Evolutionary conservation across 2,113 vertebrate species (phyloP), one percentile per base, ranked within the genome.

Genomic region (Micronycteris hirsuta): DNA sequence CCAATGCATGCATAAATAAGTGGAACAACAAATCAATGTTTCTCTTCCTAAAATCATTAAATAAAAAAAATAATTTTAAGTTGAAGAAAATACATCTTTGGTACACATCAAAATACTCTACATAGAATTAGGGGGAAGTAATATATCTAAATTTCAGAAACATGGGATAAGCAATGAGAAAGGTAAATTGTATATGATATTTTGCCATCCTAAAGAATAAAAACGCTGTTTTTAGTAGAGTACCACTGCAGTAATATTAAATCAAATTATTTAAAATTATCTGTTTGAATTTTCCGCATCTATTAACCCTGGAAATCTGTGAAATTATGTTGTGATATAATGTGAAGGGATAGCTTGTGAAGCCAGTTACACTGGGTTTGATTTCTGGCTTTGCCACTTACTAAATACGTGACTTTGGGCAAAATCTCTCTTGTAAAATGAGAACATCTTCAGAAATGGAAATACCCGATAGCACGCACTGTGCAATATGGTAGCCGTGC

Each of bases 341-440:
- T 5, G n/a, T 82, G 15, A 94, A 84, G 8, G 54, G 45, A 10
- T 13, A 43, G 45, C 41, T 24, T 38, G 1, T 77, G 33, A 49
- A 92, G 17, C 7, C 45, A 49, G 20, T 20, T 45, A 31, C 43
- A 67, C 24, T 54, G 33, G 58, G 38, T 81, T 91, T 93, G 80
- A 73, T 71, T 81, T 74, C 56, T 56, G 80, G 26, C 36, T 38
- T 71, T 63, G 54, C n/a, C 36, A 80, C 73, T 95, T 67, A 86
- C 36, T 70, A 91, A 33, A 9, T 65, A 65, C 1, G 6, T 56
- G 13, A 89, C 16, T 90, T 65, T 47, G 77, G 45, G 38, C 19
- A 84, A 95, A 90, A 82, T 9, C 36, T 93, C 74, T 67, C 24
- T 41, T 65, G 52, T 76, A 78, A 95, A 97, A 80, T n/a, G 5